Evolutionary conservation across 2,888 invertebrate genomes (phyloP), one percentile per base, ranked within the genome.

Genomic region (Ischnura elegans): DNA sequence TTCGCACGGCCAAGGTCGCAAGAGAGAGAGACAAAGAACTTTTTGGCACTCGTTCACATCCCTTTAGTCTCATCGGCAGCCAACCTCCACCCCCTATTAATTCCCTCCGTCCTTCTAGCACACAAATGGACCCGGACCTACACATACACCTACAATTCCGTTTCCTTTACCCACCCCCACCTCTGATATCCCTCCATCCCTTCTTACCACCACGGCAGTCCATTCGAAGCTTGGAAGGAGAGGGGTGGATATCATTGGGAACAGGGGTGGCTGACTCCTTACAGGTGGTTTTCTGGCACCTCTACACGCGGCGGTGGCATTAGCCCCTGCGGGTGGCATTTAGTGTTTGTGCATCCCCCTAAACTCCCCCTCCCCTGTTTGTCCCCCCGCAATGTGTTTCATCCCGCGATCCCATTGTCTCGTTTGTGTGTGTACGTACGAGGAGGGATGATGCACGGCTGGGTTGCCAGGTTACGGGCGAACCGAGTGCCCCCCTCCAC

Each of bases 251-350:
- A n/a, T n/a, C n/a, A n/a, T n/a, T n/a, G n/a, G 87, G 87, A 47
- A 21, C 5, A 5, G 21, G 42, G 51, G 87, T 1, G 25, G 61
- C 90, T 66, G 55, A 47, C 55, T 90, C 90, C 90, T 90, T 90
- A 90, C 90, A 90, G 90, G 90, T 90, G 90, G 90, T 90, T 90
- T 61, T 90, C 90, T 90, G 90, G 90, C 90, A 90, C 90, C 90
- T 87, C n/a, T 51, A 61, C n/a, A 8, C 61, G 42, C 47, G 13
- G 55, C 66, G 13, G 76, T 0, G 36, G 29, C 76, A 25, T 8
- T 0, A 1, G 61, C 61, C n/a, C 61, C 61, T 61, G 61, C n/a
- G 76, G 29, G 36, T 76, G 76, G 8, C n/a, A 2, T 29, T 36
- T 36, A 25, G 76, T 76, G 76, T 76, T n/a, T 76, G 66, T 76